Evolutionary conservation across 2,888 invertebrate genomes (phyloP).

Genomic region (Cantharis rufa): DNA sequence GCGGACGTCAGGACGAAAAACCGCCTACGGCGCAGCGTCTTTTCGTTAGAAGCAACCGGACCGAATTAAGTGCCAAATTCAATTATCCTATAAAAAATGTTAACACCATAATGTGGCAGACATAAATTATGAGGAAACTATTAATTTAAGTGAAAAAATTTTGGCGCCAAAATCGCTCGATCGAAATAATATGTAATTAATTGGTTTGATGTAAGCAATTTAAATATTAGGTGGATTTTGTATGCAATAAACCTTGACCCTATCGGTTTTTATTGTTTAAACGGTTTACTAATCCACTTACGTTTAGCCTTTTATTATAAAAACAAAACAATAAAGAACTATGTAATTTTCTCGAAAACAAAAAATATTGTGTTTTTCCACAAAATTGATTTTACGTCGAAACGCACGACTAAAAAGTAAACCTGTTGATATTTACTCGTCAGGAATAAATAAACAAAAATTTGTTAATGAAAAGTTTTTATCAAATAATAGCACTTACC

Average conservation of each 20-base stretch:
- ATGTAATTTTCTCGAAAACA: neutral
- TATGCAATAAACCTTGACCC: constrained; percentile 3
- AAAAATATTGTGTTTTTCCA: neutral
- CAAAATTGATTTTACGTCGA: neutral
- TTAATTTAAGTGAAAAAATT: neutral
- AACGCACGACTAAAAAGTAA: neutral
- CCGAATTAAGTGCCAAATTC: too few relatives aligned
- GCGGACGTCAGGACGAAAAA: neutral
- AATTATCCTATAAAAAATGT: neutral
- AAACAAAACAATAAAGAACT: neutral
- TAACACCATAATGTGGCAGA: neutral
- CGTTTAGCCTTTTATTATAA: neutral
- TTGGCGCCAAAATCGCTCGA: neutral
- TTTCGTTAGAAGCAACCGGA: too few relatives aligned
- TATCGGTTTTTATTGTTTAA: neutral
- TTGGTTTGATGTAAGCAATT: neutral
- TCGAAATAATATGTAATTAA: neutral
- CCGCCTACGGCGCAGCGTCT: neutral
- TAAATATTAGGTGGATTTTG: neutral
- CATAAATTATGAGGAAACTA: neutral
- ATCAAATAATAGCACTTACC: constrained; percentile 10
- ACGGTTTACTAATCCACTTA: neutral
- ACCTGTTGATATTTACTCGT: neutral
- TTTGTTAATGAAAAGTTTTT: neutral
- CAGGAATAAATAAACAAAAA: neutral